phyloP scores from a whole-genome alignment of 2,113 vertebrate genomes.

The Caranx melampygus region DNA sequence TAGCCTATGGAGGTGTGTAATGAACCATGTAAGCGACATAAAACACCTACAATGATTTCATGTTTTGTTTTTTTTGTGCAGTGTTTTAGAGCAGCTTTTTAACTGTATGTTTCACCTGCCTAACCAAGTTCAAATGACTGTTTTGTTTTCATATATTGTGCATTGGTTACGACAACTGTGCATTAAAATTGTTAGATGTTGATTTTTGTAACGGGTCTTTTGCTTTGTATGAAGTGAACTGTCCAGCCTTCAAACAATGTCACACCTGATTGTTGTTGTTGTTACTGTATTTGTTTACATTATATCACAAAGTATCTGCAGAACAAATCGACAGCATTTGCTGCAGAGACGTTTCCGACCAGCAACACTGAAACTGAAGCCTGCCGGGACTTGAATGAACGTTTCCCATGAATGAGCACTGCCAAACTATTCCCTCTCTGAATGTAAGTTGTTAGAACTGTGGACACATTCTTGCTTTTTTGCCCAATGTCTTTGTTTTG shows the following conservation, averaged over 20 bases:
- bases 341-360: conserved; percentile 17
- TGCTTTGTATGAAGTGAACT: conserved; percentile 59
- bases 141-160: conserved; percentile 68
- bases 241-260: conserved; percentile 27
- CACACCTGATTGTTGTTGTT: conserved; percentile 35
- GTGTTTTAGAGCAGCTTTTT: conserved; percentile 69
- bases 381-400: conserved; percentile 63
- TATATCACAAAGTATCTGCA: conserved; percentile 15
- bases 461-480: conserved; percentile 16
- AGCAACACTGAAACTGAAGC: conserved; percentile 43
- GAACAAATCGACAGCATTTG: conserved; percentile 7
- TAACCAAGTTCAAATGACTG: conserved; percentile 43
- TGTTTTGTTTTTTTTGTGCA: conserved; percentile 46
- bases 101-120: conserved; percentile 28
- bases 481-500: conserved; percentile 42
- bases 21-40: conserved; percentile 34
- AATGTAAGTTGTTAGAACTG: conserved; percentile 48
- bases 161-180: conserved; percentile 70
- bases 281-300: conserved; percentile 22
- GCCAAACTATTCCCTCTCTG: conserved; percentile 52
- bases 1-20: conserved; percentile 68
- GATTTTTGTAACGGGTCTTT: conserved; percentile 61
- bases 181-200: conserved; percentile 80
- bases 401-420: conserved; percentile 57
- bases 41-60: conserved; percentile 28